phyloP scores from a whole-genome alignment of 2,888 invertebrate genomes.

The Phyllotreta striolata region DNA sequence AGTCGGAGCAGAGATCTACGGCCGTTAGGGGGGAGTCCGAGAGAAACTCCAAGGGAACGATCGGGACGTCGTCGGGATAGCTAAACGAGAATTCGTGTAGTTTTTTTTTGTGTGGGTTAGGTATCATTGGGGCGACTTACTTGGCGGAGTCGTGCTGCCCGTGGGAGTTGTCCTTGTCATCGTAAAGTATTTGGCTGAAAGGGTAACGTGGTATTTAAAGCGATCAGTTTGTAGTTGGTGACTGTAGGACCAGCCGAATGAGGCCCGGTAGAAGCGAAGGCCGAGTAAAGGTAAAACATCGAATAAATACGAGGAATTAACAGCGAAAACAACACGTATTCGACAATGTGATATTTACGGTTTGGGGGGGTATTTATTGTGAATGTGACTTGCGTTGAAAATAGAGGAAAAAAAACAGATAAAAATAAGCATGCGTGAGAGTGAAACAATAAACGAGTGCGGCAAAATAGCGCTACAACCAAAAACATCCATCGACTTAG shows the following conservation, averaged over 20 bases:
- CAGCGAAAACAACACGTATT: constrained; percentile 34
- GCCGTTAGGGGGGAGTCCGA: constrained; percentile 77
- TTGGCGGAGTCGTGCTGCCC: constrained; percentile 65
- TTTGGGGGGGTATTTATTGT: constrained; percentile 28
- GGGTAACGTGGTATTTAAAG: constrained; percentile 17
- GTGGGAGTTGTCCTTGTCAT: constrained; percentile 68
- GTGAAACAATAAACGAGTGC: constrained; percentile 28
- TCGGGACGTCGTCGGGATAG: constrained; percentile 75
- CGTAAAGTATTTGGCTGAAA: constrained; percentile 73
- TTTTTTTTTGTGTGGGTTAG: constrained; percentile 6
- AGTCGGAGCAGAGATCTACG: constrained; percentile 84
- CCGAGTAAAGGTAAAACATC: constrained; percentile 36
- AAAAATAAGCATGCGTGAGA: constrained; percentile 42
- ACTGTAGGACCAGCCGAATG: constrained; percentile 9
- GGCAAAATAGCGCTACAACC: constrained; percentile 36
- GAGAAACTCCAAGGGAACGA: constrained; percentile 74
- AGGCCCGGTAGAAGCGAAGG: constrained; percentile 37
- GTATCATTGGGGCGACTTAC: constrained; percentile 57
- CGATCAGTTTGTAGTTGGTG: too few species aligned
- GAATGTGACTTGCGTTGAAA: constrained; percentile 39
- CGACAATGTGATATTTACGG: constrained; percentile 29
- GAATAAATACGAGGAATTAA: background rate
- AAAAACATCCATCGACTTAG: constrained; percentile 31
- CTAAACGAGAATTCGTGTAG: constrained; percentile 56
- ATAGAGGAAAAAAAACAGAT: constrained; percentile 41